Base-by-base conservation (phyloP, 2,888 invertebrate species). In the Scotopteryx bipunctaria region DNA sequence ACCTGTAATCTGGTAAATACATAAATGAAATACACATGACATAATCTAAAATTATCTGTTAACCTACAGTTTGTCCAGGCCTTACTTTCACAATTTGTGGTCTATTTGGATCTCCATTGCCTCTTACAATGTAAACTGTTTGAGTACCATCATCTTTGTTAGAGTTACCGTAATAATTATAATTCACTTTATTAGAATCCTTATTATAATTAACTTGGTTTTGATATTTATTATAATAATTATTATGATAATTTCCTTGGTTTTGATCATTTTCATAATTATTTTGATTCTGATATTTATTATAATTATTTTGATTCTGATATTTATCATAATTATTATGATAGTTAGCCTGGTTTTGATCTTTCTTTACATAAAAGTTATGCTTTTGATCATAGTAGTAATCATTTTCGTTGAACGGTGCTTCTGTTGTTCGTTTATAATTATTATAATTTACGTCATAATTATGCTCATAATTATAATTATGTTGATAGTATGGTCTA, bases 101-200 rank as follows among this genome's bases (percentile, higher is more conserved):
- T 51, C 79, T 70, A 59, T 80, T 86, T 0, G 89, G 89, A 63
- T 91, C 91, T 0, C 88, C 85, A 53, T 91, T 82, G 0, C 90
- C 91, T 67, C 91, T 81, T 0, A 91, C 79, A 21, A 91, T 71
- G 36, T 91, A 91, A n/a, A 91, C 76, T 1, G 83, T 81, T 46
- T 70, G 69, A 3, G 71, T 14, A 6, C 66, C 75, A 43, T 71
- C 69, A 31, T 76, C 66, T 15, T 11, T 32, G 11, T 45, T 36
- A 23, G 45, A 23, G 8, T 43, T 42, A 9, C 6, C 38, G 23
- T 47, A 43, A 31, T 48, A 31, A 40, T 48, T 38, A 19, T 36
- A 37, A 11, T 32, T 11, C 4, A 29, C 21, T 31, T 37, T 16
- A 8, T 48, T 41, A 15, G 33, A 16, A 19, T 19, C 11, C 13